Base-by-base conservation (phyloP, 2,888 invertebrate species). In the Drosophila paramelanica region DNA sequence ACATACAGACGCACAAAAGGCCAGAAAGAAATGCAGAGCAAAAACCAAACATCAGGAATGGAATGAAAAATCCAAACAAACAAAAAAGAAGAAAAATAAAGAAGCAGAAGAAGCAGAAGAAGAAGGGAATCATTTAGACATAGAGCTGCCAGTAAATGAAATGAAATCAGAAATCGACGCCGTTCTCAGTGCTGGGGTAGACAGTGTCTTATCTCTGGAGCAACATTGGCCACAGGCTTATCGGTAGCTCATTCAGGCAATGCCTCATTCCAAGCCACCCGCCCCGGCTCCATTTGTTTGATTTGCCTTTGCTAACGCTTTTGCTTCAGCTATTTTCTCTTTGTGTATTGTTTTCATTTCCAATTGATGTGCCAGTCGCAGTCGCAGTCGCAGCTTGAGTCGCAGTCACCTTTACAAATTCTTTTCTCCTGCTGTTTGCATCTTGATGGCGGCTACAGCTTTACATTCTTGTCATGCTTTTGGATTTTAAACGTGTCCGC, bases 151-250 rank as follows among this genome's bases (percentile, higher is more conserved):
- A 43, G 56, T 65, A 56, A 55, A 62, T 65, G 56, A 74, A 82
- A 77, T 72, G 88, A 75, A 88, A 88, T 82, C 75, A 70, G 71
- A 75, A 86, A 79, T 88, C 59, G 82, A 81, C 52, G 69, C 51
- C 52, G 33, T 39, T 3, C 45, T 11, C 20, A 25, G 14, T n/a
- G n/a, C 31, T 14, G 25, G 27, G 20, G 56, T 20, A 36, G 36
- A 45, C 47, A 42, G 27, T 51, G 53, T 67, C 78, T 77, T 75
- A 71, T 77, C 75, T 74, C 39, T 52, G 65, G 47, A 42, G 47
- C 47, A 51, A 41, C 56, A 60, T 64, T 58, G 58, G 65, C 65
- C 69, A 66, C 74, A 73, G 61, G 67, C 80, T 77, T 77, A 86
- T 82, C 83, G 55, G 14, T 41, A 27, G 43, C 68, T 56, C 67